Conservation (phyloP, 92 coral and sea anemone species). For the Porites cylindrica region DNA sequence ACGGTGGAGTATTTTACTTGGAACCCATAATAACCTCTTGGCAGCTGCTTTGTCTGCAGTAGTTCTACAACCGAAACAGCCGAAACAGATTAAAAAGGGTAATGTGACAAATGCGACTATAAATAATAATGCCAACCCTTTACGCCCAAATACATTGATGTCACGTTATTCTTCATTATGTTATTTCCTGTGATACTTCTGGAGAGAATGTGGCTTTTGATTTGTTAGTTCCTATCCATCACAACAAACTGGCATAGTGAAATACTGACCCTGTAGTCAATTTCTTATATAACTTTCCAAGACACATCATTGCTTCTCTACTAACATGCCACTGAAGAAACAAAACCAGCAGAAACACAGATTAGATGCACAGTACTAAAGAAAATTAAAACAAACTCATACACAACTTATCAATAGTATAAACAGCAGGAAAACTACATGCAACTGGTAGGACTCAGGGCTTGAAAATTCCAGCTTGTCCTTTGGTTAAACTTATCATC, state of each 20-base stretch:
- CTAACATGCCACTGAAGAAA: constrained; percentile 60
- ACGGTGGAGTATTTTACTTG: constrained; percentile 88
- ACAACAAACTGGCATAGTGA: background rate
- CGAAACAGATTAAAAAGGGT: background rate
- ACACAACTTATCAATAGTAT: background rate
- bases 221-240: no score
- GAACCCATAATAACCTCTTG: constrained; percentile 87
- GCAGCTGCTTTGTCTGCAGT: constrained; percentile 72
- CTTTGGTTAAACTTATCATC: no score
- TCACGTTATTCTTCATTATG: no score
- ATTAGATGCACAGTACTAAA: background rate
- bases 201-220: no score
- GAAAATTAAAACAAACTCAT: no score
- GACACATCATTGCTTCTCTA: constrained; percentile 88
- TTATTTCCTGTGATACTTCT: no score
- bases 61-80: constrained; percentile 42
- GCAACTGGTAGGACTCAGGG: background rate
- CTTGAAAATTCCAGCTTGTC: background rate
- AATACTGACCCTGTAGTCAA: constrained; percentile 84
- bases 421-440: background rate
- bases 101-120: background rate
- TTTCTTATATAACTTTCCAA: constrained; percentile 93
- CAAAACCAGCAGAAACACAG: background rate
- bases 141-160: no score
- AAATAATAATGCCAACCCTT: background rate